These are phyloP conservation scores for Stramonita haemastoma DNA, from an alignment of 2,888 invertebrate genomes.

Conservation along the genomic window DNA sequence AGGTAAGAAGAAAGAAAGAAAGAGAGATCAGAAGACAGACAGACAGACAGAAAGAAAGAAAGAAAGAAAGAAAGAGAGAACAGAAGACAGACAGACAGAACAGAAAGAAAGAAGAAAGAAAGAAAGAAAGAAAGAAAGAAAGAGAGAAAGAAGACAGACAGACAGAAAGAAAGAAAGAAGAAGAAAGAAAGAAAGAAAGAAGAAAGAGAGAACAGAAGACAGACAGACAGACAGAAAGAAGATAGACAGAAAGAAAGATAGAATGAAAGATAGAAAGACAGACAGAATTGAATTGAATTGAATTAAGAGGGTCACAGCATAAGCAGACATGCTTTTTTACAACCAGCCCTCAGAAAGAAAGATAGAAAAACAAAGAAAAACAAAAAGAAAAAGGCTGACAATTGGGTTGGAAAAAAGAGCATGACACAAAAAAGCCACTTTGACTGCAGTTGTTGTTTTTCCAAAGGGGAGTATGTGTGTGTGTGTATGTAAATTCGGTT, in stretches of 20 bases:
- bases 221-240: background rate
- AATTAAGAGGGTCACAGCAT: background rate
- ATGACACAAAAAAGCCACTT: no score
- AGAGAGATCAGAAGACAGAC: background rate
- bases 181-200: background rate
- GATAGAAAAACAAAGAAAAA: no score
- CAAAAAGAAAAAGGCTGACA: no score
- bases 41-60: background rate
- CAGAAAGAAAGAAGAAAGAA: background rate
- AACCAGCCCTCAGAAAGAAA: background rate
- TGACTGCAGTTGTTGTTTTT: no score
- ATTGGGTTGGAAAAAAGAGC: no score
- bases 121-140: background rate
- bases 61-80: background rate
- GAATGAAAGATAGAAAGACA: no score
- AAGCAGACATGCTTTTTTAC: background rate
- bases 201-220: background rate
- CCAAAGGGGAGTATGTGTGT: no score
- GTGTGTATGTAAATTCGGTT: no score
- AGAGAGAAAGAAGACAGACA: background rate
- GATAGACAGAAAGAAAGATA: background rate
- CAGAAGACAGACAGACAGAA: background rate
- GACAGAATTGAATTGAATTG: no score
- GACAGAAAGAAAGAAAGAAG: background rate
- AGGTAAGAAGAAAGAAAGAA: slow-evolving; percentile 49